Conservation (phyloP, 2,113 vertebrate species). For the Albula goreensis region DNA sequence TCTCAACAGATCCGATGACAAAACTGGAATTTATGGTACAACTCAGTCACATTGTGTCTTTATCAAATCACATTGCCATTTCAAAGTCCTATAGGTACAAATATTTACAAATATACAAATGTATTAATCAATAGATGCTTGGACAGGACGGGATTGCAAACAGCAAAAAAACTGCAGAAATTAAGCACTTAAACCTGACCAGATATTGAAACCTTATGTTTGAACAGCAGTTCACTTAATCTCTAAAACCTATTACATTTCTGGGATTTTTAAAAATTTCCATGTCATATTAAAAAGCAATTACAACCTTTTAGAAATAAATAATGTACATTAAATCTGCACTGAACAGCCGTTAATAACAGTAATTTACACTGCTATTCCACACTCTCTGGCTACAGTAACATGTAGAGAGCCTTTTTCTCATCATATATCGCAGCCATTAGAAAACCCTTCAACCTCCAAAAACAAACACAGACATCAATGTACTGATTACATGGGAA, state of each 20-base stretch:
- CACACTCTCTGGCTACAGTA: constrained; percentile 3
- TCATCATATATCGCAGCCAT: constrained; percentile 18
- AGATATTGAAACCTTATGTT: too few relatives aligned
- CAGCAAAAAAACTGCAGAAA: too few relatives aligned
- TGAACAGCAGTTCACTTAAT: too few relatives aligned
- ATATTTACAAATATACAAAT: too few relatives aligned
- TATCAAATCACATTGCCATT: too few relatives aligned
- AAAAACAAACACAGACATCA: constrained; percentile 36
- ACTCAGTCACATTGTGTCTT: too few relatives aligned
- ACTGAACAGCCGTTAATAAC: constrained; percentile 34
- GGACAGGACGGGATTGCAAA: neutral
- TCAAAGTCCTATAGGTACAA: too few relatives aligned
- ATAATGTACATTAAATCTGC: constrained; percentile 31
- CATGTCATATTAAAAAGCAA: constrained; percentile 37
- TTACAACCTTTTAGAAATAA: constrained; percentile 33
- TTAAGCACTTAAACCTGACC: too few relatives aligned
- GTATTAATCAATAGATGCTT: neutral
- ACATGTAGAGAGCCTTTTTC: constrained; percentile 24
- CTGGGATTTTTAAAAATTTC: neutral
- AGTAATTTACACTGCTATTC: constrained; percentile 35
- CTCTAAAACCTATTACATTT: neutral
- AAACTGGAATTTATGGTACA: too few relatives aligned
- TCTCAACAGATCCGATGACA: too few relatives aligned
- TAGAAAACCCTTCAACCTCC: constrained; percentile 16
- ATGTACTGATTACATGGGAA: constrained; percentile 47